Evolutionary conservation across 2,113 vertebrate species (phyloP), one percentile per base, ranked within the genome.

Genomic region (Carassius gibelio): DNA sequence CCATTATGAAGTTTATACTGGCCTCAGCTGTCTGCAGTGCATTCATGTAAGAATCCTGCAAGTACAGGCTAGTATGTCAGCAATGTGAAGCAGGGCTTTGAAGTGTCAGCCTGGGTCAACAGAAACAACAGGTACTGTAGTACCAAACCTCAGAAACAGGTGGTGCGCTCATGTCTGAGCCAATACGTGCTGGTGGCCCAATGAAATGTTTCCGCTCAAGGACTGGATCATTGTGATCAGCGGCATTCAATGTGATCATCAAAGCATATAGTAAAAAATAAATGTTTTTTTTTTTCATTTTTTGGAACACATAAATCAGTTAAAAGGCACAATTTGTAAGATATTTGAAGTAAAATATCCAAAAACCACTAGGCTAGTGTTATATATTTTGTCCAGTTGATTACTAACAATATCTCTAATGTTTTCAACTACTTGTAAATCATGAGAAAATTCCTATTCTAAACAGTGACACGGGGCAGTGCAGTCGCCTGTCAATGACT

Each of bases 51-150:
- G 75, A 86, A 68, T 78, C 69, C 3, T 42, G 78, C 9, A 66
- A 82, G 69, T 7, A 42, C 30, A 42, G 72, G 14, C 72, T 77
- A 75, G 75, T 11, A 86, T 86, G 75, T 48, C 50, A 77, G 45
- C 50, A 61, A 86, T 86, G 80, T 57, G 64, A 9, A 30, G 50
- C 34, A 2, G 57, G 23, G 57, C 85, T 86, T 83, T 86, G 74
- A 83, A 86, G 74, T 19, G 64, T 83, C 30, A 26, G 59, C 13
- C 71, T 71, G 72, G 62, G 72, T 83, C 74, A 77, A 75, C 30
- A 55, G 68, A 82, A 82, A 86, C 85, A 83, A 78, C 74, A 83
- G 79, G 34, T 76, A 71, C 68, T 6, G 68, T 21, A 83, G 79
- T 23, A 50, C 68, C 62, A 84, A 69, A 17, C 59, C 48, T 59